Evolutionary conservation across 1,140 invertebrate genomes (phyloP).

Genomic region (Eriocheir sinensis): DNA sequence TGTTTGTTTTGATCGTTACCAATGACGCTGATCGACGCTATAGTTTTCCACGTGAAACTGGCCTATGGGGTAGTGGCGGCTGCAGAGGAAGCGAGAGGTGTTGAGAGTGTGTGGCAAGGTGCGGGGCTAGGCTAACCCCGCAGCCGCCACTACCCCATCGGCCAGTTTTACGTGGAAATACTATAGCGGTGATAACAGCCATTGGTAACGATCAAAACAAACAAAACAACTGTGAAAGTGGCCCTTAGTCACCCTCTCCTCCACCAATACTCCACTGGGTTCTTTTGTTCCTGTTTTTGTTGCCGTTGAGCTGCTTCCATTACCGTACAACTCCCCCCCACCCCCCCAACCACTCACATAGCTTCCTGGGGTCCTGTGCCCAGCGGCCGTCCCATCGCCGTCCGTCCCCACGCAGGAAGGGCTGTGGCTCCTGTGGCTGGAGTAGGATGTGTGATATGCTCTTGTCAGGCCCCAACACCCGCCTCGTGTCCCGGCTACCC

Average conservation of each 20-base stretch:
- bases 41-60: no score
- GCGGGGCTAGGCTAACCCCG: no score
- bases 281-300: not conserved
- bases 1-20: no score
- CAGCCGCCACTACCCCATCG: no score
- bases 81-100: not conserved
- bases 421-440: not conserved
- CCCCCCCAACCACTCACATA: constrained; percentile 63
- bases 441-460: constrained; percentile 42
- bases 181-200: no score
- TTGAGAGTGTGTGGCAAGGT: no score
- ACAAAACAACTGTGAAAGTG: no score
- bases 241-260: not conserved
- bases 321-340: no score
- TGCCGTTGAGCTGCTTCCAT: not conserved
- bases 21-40: no score
- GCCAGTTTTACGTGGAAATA: no score
- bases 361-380: constrained; percentile 46
- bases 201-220: no score
- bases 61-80: no score
- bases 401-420: constrained; percentile 36
- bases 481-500: constrained; percentile 56
- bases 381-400: constrained; percentile 49
- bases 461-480: constrained; percentile 63
- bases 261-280: not conserved